Percentiles rank a stretch among this genome's conserved stretches.
These are phyloP conservation scores for Notothenia coriiceps DNA, from an alignment of 2,113 vertebrate genomes.

Conservation along the genomic window DNA sequence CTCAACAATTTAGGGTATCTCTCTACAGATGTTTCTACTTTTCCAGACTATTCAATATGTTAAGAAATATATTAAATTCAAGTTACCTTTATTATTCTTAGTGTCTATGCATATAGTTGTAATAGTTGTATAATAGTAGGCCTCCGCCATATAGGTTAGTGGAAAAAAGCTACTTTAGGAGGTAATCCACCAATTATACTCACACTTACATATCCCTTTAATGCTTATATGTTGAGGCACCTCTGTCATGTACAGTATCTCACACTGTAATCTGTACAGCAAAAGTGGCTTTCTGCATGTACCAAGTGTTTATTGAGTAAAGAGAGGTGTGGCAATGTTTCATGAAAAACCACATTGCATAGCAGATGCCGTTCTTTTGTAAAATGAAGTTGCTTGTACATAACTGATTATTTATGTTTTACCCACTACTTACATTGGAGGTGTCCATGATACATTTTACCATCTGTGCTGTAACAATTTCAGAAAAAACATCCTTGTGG, in stretches of 20 bases:
- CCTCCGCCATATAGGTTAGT: not conserved
- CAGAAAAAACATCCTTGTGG: too few species aligned
- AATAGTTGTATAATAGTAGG: not conserved
- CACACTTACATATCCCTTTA: not conserved
- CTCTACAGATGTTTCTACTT: not conserved
- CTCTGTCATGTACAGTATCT: constrained; percentile 11
- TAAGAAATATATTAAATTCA: not conserved
- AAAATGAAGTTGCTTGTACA: constrained; percentile 8
- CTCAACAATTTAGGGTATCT: not conserved
- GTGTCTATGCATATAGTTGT: not conserved
- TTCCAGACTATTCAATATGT: constrained; percentile 1
- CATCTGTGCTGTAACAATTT: not conserved
- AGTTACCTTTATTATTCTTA: constrained; percentile 7
- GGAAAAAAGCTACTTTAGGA: constrained; percentile 3
- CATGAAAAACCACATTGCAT: constrained; percentile 24
- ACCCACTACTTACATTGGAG: not conserved
- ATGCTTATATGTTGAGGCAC: not conserved
- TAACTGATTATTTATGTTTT: constrained; percentile 11
- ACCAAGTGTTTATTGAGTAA: constrained; percentile 5
- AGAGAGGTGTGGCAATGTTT: not conserved
- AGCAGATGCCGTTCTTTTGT: not conserved
- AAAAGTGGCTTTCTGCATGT: not conserved
- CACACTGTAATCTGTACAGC: not conserved
- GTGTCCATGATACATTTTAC: constrained; percentile 8
- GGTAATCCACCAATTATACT: not conserved